A percentile compares a stretch with the other conserved stretches of the same genome.
Conservation (phyloP, 2,113 vertebrate species). For the Carassius carassius region DNA sequence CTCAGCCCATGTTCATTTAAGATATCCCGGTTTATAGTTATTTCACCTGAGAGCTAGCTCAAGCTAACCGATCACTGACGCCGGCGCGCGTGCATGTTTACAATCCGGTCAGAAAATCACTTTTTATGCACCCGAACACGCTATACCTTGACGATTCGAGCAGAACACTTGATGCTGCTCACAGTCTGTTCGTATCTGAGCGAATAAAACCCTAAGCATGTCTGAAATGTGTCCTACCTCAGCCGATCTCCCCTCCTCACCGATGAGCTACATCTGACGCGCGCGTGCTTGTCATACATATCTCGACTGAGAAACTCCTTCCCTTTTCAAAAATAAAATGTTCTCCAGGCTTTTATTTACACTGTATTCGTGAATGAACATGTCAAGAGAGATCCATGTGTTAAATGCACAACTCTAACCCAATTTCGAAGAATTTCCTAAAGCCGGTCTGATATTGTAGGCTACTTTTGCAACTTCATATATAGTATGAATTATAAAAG, state of each 20-base stretch:
- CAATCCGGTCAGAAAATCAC: background rate
- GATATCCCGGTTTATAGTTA: background rate
- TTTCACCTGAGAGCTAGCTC: background rate
- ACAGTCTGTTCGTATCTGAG: background rate
- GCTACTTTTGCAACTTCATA: background rate
- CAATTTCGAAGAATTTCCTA: background rate
- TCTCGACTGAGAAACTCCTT: constrained; percentile 7
- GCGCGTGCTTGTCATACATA: constrained; percentile 23
- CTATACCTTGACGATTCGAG: background rate
- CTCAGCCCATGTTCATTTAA: constrained; percentile 1
- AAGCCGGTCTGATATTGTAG: background rate
- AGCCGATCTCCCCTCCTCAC: background rate
- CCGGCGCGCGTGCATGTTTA: background rate
- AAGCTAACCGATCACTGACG: background rate
- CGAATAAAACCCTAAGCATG: background rate
- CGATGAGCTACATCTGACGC: background rate
- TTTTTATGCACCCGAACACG: background rate
- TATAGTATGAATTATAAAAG: background rate
- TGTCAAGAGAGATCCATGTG: background rate
- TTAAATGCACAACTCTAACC: background rate
- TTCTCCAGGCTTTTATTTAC: background rate
- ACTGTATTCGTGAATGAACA: background rate
- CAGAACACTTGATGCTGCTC: background rate
- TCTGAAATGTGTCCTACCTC: constrained; percentile 18
- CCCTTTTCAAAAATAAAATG: background rate